Conservation (phyloP, 2,797 vertebrate species). For the Ciconia nigra region DNA sequence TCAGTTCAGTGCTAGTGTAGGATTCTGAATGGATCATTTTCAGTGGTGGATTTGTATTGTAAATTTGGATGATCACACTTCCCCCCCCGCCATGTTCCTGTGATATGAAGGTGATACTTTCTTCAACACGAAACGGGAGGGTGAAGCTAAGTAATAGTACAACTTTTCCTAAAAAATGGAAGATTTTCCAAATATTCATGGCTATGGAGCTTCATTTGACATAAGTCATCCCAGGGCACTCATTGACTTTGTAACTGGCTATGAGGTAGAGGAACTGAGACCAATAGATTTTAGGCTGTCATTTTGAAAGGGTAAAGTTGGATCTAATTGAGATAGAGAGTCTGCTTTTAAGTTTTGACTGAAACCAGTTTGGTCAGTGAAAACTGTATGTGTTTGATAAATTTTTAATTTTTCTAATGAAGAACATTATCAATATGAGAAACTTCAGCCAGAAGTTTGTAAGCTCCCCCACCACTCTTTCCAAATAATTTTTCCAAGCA, state of each 20-base stretch:
- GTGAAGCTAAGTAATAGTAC: neutral
- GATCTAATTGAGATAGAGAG: neutral
- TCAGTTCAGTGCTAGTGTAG: neutral
- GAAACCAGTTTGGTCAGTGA: neutral
- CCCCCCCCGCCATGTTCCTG: rapidly evolving
- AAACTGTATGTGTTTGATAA: neutral
- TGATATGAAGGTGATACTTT: neutral
- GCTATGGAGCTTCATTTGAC: neutral
- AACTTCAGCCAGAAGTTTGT: neutral
- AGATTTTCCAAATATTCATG: neutral
- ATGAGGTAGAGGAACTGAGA: neutral
- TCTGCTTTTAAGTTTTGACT: neutral
- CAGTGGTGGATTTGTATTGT: neutral
- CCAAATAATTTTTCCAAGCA: neutral
- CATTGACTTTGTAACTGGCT: neutral
- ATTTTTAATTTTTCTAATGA: neutral
- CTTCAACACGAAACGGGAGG: neutral
- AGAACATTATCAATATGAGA: neutral
- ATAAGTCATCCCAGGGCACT: neutral
- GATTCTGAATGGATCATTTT: neutral
- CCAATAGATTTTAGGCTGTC: neutral
- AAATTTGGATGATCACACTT: neutral
- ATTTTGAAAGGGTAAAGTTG: neutral
- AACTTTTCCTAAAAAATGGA: neutral
- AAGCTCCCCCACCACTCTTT: neutral